Evolutionary conservation across 2,797 vertebrate genomes (phyloP), one percentile per base, ranked within the genome.

Genomic region (Bradypodion ventrale): DNA sequence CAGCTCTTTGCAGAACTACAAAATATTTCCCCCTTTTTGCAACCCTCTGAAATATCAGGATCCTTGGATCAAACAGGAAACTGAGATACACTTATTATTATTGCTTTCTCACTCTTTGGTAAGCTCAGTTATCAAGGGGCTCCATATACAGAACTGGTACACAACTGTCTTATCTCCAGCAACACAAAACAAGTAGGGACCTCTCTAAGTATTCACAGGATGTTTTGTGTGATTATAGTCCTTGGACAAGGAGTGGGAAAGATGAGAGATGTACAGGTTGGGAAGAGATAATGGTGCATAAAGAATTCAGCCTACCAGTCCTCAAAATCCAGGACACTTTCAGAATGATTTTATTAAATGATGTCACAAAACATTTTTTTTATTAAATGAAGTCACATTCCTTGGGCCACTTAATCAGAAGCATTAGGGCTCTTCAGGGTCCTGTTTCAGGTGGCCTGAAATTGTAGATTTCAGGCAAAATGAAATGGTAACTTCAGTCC

Each of bases 31-130:
- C 76, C 75, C 37, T 25, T 13, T 1, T 70, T 35, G 25, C 84
- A 75, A 79, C 69, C 32, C 44, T 89, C 49, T 83, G 74, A 85
- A 89, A 73, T 0, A 85, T 35, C 66, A 81, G 79, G 56, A 25
- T 81, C 25, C 13, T 74, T 52, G 32, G 73, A 69, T 62, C 42
- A 82, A 46, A 35, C 25, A 76, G 73, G 59, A 42, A 46, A 46
- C 5, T 35, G 68, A 84, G 59, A n/a, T 37, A 42, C 37, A n/a
- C 9, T 46, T 2, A 25, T 66, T 40, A n/a, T 62, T 12, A 59
- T 10, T 66, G 10, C 37, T 73, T 25, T 69, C 19, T 40, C 49
- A 6, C 2, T 52, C n/a, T 60, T 66, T 27, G 37, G 5, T 84
- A 60, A 44, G 8, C 23, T 27, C 37, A 40, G 7, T 37, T n/a